Percentiles rank a stretch among this genome's conserved stretches.
Conservation (phyloP, 1,140 invertebrate genomes). For the Subanguina moxae region DNA sequence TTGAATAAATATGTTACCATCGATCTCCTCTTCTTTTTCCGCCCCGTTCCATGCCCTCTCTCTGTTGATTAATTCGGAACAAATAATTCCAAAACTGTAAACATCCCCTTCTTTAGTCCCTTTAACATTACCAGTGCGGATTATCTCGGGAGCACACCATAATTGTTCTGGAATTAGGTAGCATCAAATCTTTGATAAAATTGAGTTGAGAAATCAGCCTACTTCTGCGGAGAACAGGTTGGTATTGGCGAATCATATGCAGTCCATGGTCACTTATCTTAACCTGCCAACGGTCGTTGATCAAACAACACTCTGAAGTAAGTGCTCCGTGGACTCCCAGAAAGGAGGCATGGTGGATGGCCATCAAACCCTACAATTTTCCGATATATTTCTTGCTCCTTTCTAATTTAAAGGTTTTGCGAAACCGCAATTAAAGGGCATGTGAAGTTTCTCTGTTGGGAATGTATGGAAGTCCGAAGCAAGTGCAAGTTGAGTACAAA, state of each 20-base stretch:
- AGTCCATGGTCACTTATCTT: conserved; percentile 46
- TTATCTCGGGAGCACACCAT: conserved; percentile 84
- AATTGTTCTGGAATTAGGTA: conserved; percentile 68
- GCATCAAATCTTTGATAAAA: no score
- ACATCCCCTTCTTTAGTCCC: conserved; percentile 18
- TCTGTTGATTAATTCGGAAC: conserved; percentile 45
- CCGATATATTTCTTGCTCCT: no score
- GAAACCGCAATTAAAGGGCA: conserved; percentile 7
- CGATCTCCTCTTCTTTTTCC: conserved; percentile 43
- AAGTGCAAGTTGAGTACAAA: no score
- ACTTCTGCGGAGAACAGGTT: conserved; percentile 5
- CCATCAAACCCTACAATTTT: conserved; percentile 38
- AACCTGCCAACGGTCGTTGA: conserved; percentile 56
- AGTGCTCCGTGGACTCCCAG: conserved; percentile 46
- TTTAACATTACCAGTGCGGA: conserved; percentile 70
- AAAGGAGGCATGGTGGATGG: conserved; percentile 37
- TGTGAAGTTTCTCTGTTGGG: no score
- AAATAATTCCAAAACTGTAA: conserved; percentile 27
- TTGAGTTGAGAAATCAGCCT: conserved; percentile 35
- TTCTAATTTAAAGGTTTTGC: no score
- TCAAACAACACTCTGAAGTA: conserved; percentile 45
- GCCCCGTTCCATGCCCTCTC: conserved; percentile 63
- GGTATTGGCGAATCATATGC: neutral
- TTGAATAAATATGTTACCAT: conserved; percentile 21
- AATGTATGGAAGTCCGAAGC: no score